Evolutionary conservation across 35 echinoderm and acorn worm species (phyloP), one percentile per base, ranked within the genome.

Genomic region (Heliocidaris erythrogramma): DNA sequence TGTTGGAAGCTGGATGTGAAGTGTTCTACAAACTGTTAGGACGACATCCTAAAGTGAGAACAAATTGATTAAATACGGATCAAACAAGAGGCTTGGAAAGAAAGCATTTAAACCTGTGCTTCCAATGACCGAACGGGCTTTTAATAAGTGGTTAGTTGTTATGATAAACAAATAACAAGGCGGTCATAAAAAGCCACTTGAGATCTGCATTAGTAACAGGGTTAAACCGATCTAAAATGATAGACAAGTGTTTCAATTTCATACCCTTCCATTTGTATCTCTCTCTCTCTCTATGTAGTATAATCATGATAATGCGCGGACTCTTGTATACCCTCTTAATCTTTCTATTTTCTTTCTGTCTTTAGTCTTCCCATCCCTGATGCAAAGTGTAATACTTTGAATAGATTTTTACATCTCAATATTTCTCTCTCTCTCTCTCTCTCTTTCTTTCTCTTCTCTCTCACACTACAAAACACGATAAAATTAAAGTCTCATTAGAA

Each of bases 81-180:
- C 65, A 78, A 78, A 78, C 65, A 78, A 78, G 65, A 78, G 65
- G 65, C 65, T 78, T 78, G 65, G 14, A 78, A 78, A 78, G 65
- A 78, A 78, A 78, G 65, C 65, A 78, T 78, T 78, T 78, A 78
- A 78, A 78, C 65, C 65, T 78, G 21, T 21, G 27, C 65, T 18
- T 78, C 65, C n/a, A 78, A 78, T 78, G 65, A 78, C 65, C 17
- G 65, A 78, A n/a, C 21, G 2, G 65, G 21, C 65, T 78, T 78
- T 78, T 78, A 78, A 78, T 78, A 78, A 78, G 65, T 78, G 65
- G 65, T n/a, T 78, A 78, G 65, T 78, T 78, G 65, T 78, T 78
- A 29, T 78, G 65, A 78, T 78, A 78, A 78, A 78, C 27, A 78
- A 78, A 78, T 78, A 78, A 78, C 65, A 78, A 1, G n/a, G 65